Evolutionary conservation across 2,113 vertebrate species (phyloP), one percentile per base, ranked within the genome.

Genomic region (Noturus placidus): DNA sequence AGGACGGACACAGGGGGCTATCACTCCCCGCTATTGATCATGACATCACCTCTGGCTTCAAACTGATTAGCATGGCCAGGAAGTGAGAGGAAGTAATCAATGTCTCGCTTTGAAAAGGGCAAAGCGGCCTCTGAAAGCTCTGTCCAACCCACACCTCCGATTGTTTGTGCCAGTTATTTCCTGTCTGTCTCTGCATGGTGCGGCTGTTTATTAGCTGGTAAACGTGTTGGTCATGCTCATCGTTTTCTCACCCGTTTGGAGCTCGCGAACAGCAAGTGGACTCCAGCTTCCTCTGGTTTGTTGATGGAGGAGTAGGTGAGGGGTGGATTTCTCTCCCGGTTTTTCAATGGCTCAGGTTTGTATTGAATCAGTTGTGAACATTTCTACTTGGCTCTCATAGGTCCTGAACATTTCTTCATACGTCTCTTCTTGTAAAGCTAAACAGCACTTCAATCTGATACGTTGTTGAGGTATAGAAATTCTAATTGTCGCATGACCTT

Each of bases 71-170:
- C 88, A 91, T 92, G 79, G 89, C 90, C 86, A 84, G 81, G 76
- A 89, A 88, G 65, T 61, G 84, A 88, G 83, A 76, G 82, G 86
- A 89, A 90, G 85, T 85, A 89, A 90, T 90, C 89, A 89, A 85
- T 91, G 89, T 87, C 85, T 88, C n/a, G 79, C 87, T 89, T 90
- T 92, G 83, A 90, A 89, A 91, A 91, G 90, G 85, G 87, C 89
- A 90, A 87, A 83, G 86, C 83, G n/a, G 87, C 88, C 82, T 89
- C 82, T 87, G 85, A 85, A 87, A 89, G 82, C 89, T 87, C 77
- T 87, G 76, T 54, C 85, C 33, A 72, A 83, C 85, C 87, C 82
- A 83, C 86, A 85, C 69, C 82, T 85, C 82, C n/a, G 69, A 89
- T 89, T 89, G 88, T 87, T 85, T 87, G 86, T 85, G 87, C 89